Base-by-base conservation (phyloP, 92 coral and sea anemone genomes). In the Nematostella vectensis region DNA sequence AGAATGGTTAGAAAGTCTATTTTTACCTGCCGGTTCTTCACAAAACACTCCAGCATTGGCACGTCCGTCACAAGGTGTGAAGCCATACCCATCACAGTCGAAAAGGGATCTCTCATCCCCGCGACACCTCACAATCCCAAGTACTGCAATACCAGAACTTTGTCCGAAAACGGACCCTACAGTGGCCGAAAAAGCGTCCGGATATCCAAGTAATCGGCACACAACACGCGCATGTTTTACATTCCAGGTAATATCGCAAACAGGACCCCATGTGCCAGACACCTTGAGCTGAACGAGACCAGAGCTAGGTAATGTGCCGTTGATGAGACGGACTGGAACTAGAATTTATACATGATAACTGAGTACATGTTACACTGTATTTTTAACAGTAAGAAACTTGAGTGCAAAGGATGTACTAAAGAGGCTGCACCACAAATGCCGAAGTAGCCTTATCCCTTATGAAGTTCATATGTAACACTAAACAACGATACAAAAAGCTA, bases 241-340 rank as follows among this genome's bases (percentile, higher is more conserved):
- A 9, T 55, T 44, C 82, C 82, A 76, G 20, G 48, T 45, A 47
- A 57, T 71, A 3, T 76, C 70, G 39, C 82, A 76, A 18, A 76
- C 50, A 27, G 82, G 44, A 28, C 75, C 70, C 82, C 82, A 76
- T 31, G 51, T 59, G 13, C 71, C 82, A 28, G 54, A 60, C 16
- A 76, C 47, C 11, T 58, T 54, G 11, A 76, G 27, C 48, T 76
- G 76, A 9, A 76, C 71, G 27, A 76, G 54, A 15, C 82, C 82
- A 27, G 61, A 59, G 17, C 42, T 61, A 2, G 60, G 26, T 0
- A 71, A 54, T 17, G 64, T 19, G 0, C 76, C 71, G 4, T 71
- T 76, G 28, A 26, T 59, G 3, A 76, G 57, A 36, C 82, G 82
- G 11, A 68, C 19, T n/a, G 73, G 61, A 31, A 76, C 82, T 76